Conservation (phyloP, 2,888 invertebrate species). For the Apamea sordens region DNA sequence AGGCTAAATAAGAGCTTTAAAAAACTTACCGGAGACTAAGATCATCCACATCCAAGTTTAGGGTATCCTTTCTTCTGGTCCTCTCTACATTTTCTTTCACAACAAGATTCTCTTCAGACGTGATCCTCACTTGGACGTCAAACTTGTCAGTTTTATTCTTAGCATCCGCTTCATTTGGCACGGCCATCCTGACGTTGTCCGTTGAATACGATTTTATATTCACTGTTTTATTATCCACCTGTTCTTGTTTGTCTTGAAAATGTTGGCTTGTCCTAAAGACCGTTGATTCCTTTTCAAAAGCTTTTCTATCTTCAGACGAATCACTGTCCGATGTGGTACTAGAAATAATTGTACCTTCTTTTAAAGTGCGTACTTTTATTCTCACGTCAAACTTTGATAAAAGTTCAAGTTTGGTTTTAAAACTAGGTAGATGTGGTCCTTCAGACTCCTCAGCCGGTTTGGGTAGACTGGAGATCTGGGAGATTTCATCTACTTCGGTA, state of each 20-base stretch:
- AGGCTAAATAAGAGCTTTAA: neutral
- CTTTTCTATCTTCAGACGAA: conserved; percentile 72
- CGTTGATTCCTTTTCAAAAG: conserved; percentile 68
- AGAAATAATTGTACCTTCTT: conserved; percentile 81
- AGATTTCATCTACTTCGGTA: conserved; percentile 74
- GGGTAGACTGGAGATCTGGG: conserved; percentile 73
- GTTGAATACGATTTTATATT: conserved; percentile 79
- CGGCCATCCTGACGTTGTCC: conserved; percentile 87
- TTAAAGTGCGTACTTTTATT: conserved; percentile 88
- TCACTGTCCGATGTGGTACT: conserved; percentile 85
- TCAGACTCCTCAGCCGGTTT: conserved; percentile 69
- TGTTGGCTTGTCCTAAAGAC: conserved; percentile 70
- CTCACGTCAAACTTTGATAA: conserved; percentile 89
- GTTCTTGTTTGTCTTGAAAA: conserved; percentile 78
- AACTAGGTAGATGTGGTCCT: conserved; percentile 75
- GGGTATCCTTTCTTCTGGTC: conserved; percentile 81
- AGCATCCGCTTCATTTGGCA: conserved; percentile 85
- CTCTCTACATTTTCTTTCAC: conserved; percentile 83
- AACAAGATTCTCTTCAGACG: conserved; percentile 87
- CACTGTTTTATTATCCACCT: conserved; percentile 70
- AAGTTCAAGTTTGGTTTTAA: conserved; percentile 86
- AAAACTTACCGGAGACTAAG: conserved; percentile 86
- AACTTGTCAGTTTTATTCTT: conserved; percentile 86
- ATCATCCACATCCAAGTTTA: conserved; percentile 90
- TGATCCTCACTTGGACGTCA: conserved; percentile 88